Evolutionary conservation across 2,888 invertebrate species (phyloP).

Genomic region (Rhodophaea formosa): DNA sequence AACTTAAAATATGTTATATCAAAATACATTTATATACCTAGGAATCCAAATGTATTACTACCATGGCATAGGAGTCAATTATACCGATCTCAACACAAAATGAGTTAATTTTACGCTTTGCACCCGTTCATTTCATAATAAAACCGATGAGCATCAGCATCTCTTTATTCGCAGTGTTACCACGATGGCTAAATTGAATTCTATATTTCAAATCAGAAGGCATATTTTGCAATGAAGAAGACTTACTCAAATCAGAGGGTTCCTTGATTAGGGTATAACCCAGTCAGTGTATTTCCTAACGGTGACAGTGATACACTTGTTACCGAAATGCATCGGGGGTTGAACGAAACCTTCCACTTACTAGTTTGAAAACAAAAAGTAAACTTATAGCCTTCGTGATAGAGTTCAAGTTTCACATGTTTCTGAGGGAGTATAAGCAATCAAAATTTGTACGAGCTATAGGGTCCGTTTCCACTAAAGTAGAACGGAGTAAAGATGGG

Average conservation of each 20-base stretch:
- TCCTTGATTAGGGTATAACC: slow-evolving; percentile 66
- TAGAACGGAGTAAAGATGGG: too few species aligned
- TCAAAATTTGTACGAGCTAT: slow-evolving; percentile 21
- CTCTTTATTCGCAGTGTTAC: slow-evolving; percentile 21
- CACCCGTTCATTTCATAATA: slow-evolving; percentile 52
- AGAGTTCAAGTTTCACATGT: background rate
- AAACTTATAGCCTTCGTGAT: background rate
- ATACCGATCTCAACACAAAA: slow-evolving; percentile 25
- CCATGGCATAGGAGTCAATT: background rate
- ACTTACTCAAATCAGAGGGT: slow-evolving; percentile 57
- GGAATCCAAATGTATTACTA: too few species aligned
- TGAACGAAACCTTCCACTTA: slow-evolving; percentile 25
- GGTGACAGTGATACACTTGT: slow-evolving; percentile 62
- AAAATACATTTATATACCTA: too few species aligned
- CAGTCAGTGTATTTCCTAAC: slow-evolving; percentile 64
- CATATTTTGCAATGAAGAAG: slow-evolving; percentile 28
- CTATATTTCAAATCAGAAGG: slow-evolving; percentile 26
- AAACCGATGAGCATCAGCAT: slow-evolving; percentile 50
- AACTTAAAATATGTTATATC: too few species aligned
- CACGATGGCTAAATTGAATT: slow-evolving; percentile 22
- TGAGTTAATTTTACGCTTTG: slow-evolving; percentile 51
- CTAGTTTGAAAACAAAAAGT: background rate
- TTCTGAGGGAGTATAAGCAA: background rate
- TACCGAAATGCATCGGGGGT: slow-evolving; percentile 54
- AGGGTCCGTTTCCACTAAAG: background rate